A percentile compares a stretch with the other conserved stretches of the same genome.
These are phyloP conservation scores for Rhyacichthys aspro DNA, from an alignment of 2,797 vertebrate species.

Conservation along the genomic window DNA sequence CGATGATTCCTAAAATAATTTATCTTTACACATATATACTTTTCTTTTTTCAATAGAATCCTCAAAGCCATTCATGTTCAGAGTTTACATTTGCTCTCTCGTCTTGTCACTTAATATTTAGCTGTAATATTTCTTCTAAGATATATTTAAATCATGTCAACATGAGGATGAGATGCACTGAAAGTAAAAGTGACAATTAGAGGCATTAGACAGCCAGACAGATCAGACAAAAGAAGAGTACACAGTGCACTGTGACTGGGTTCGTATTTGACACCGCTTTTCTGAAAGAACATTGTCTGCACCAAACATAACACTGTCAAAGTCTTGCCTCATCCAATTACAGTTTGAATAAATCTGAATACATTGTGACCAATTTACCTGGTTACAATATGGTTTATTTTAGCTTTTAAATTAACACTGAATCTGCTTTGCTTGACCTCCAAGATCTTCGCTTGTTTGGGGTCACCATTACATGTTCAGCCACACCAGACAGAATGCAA, in stretches of 20 bases:
- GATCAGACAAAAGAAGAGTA: slow-evolving; percentile 3
- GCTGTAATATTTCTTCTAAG: slow-evolving; percentile 3
- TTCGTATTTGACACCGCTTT: slow-evolving; percentile 27
- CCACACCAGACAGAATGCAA: neutral
- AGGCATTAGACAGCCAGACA: neutral
- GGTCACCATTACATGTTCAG: neutral
- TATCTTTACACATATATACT: neutral
- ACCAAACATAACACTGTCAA: slow-evolving; percentile 20
- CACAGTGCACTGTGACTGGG: neutral
- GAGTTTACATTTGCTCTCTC: neutral
- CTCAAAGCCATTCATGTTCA: neutral
- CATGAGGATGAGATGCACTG: neutral
- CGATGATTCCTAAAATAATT: too few species aligned
- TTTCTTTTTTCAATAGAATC: too few species aligned
- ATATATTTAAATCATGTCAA: slow-evolving; percentile 7
- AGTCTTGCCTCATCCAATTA: slow-evolving; percentile 36
- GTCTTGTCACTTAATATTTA: too few species aligned
- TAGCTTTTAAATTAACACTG: slow-evolving; percentile 42
- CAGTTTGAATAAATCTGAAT: slow-evolving; percentile 54
- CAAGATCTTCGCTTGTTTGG: slow-evolving; percentile 2
- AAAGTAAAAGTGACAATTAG: slow-evolving; percentile 6
- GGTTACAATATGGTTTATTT: slow-evolving; percentile 29
- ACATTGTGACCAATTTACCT: slow-evolving; percentile 42
- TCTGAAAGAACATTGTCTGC: slow-evolving; percentile 32
- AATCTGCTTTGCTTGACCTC: too few species aligned